Percentiles rank a stretch among this genome's conserved stretches.
These are phyloP conservation scores for Dryobotodes eremita DNA, from an alignment of 2,888 invertebrate genomes.

Conservation along the genomic window DNA sequence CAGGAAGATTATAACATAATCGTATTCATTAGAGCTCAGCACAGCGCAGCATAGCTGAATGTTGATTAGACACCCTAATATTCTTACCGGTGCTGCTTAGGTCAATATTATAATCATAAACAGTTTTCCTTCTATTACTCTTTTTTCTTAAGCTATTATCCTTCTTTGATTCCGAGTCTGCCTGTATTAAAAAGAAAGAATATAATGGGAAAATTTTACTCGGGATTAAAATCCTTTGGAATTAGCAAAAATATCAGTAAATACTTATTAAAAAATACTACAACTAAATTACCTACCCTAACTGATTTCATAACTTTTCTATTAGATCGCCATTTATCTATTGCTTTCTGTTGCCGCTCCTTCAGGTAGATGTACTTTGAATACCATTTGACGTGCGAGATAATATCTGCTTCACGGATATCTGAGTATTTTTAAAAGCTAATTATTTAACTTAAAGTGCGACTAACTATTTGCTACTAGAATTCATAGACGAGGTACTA, in stretches of 20 bases:
- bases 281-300: slow-evolving; percentile 39
- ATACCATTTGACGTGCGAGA: slow-evolving; percentile 83
- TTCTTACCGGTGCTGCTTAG: slow-evolving; percentile 27
- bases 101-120: not conserved
- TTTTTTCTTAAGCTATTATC: slow-evolving; percentile 9
- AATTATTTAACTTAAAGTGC: no score
- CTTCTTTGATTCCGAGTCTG: slow-evolving; percentile 12
- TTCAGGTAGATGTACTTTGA: slow-evolving; percentile 79
- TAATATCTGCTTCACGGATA: slow-evolving; percentile 72
- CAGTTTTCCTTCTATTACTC: slow-evolving; percentile 17
- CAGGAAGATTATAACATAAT: not conserved
- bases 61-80: not conserved
- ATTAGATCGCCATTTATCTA: slow-evolving; percentile 83
- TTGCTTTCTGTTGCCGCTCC: slow-evolving; percentile 79
- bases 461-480: no score
- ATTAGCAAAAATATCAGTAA: not conserved
- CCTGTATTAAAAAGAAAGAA: slow-evolving; percentile 7
- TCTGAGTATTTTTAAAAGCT: slow-evolving; percentile 66
- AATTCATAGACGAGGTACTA: no score
- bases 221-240: not conserved
- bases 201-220: not conserved
- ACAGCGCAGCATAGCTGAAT: not conserved
- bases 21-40: not conserved
- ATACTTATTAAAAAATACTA: not conserved
- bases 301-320: slow-evolving; percentile 72